Evolutionary conservation across 2,888 invertebrate genomes (phyloP).

Genomic region (Drosophila kambysellisi): DNA sequence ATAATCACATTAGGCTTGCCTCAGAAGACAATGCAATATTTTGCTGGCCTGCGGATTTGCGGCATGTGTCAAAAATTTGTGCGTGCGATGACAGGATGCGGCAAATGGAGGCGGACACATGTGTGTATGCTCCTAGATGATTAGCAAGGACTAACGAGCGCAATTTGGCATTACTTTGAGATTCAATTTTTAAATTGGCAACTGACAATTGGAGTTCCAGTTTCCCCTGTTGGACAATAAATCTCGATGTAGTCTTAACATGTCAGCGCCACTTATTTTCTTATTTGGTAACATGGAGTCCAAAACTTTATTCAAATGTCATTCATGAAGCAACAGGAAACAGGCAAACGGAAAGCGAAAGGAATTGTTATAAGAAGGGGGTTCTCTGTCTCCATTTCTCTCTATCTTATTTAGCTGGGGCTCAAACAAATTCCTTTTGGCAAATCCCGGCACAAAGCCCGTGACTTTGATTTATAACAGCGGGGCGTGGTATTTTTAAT

Average conservation of each 20-base stretch:
- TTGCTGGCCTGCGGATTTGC: constrained; percentile 40
- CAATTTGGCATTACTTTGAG: constrained; percentile 32
- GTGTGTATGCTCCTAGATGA: constrained; percentile 50
- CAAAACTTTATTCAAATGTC: constrained; percentile 71
- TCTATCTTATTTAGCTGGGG: constrained; percentile 20
- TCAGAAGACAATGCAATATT: constrained; percentile 33
- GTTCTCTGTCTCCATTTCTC: background rate
- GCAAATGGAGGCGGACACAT: constrained; percentile 40
- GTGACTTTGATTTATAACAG: constrained; percentile 79
- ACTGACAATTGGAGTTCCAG: constrained; percentile 51
- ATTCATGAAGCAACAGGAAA: constrained; percentile 70
- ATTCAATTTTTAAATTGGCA: constrained; percentile 81
- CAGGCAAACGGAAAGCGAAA: constrained; percentile 26
- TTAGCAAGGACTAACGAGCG: constrained; percentile 61
- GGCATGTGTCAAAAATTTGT: constrained; percentile 72
- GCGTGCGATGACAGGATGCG: constrained; percentile 35
- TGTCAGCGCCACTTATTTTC: constrained; percentile 76
- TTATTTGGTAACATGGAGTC: constrained; percentile 41
- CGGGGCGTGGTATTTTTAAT: constrained; percentile 77
- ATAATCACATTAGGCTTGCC: constrained; percentile 73
- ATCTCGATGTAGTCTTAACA: constrained; percentile 71
- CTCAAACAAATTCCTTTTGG: constrained; percentile 73
- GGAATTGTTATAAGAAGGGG: background rate
- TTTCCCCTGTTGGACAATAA: constrained; percentile 44
- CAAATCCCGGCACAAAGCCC: constrained; percentile 75